A percentile compares a stretch with the other conserved stretches of the same genome.
Evolutionary conservation across 2,888 invertebrate genomes (phyloP).

Genomic region (Pseudococcus jackbeardsleyi): DNA sequence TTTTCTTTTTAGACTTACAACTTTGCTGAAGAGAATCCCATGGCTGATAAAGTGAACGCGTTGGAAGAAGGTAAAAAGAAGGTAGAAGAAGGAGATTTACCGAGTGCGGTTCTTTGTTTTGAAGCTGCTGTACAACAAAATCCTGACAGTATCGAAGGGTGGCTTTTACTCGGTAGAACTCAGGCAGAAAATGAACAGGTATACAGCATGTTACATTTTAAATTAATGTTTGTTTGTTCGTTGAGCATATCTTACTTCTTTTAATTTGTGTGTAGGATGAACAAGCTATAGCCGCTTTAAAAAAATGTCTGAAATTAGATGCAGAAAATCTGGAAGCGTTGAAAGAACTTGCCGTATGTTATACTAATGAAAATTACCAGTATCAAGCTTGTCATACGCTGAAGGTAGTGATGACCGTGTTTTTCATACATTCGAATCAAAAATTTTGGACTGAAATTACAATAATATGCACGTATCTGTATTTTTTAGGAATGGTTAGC

Average conservation of each 20-base stretch:
- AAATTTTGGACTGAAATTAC: neutral
- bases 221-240: neutral
- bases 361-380: conserved; percentile 95
- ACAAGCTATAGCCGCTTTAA: conserved; percentile 90
- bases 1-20: conserved; percentile 76
- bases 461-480: neutral
- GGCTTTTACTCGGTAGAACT: conserved; percentile 89
- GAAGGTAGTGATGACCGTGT: conserved; percentile 68
- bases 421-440: neutral
- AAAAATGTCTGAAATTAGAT: conserved; percentile 84
- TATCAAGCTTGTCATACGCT: conserved; percentile 85
- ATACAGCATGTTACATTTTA: conserved; percentile 37
- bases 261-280: conserved; percentile 77
- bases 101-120: conserved; percentile 95
- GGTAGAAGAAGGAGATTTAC: conserved; percentile 88
- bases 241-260: neutral
- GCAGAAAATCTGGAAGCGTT: conserved; percentile 86
- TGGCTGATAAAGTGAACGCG: conserved; percentile 82
- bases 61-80: conserved; percentile 88
- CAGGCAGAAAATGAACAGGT: conserved; percentile 98
- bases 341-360: conserved; percentile 92
- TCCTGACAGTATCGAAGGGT: conserved; percentile 83
- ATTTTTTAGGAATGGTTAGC: conserved; percentile 77
- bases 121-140: conserved; percentile 93
- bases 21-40: conserved; percentile 88